Conservation (phyloP, 1,140 invertebrate species). For the Magallana ariakensis region DNA sequence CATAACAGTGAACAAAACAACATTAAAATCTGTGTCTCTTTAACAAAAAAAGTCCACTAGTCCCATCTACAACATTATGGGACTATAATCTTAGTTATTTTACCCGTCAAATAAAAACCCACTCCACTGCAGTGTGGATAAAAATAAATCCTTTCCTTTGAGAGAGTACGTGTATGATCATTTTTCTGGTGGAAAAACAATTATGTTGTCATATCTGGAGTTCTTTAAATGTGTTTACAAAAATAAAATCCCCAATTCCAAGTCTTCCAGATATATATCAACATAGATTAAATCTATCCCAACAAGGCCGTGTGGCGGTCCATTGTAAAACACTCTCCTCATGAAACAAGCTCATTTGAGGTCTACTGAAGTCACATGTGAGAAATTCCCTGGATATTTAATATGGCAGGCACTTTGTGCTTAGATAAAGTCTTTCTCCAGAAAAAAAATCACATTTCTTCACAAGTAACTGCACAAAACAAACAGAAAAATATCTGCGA, state of each 20-base stretch:
- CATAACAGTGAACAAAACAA: slow-evolving; percentile 32
- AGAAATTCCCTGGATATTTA: slow-evolving; percentile 3
- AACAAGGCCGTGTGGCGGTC: neutral
- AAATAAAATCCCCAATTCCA: neutral
- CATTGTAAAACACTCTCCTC: neutral
- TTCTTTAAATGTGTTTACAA: slow-evolving; percentile 21
- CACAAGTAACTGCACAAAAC: neutral
- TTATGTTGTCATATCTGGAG: neutral
- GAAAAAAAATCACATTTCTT: slow-evolving; percentile 6
- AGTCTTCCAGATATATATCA: neutral
- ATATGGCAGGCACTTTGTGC: slow-evolving; percentile 37
- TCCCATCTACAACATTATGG: slow-evolving; percentile 30
- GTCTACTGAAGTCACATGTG: neutral
- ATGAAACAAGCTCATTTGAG: neutral
- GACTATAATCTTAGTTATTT: slow-evolving; percentile 23
- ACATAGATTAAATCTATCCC: slow-evolving; percentile 13
- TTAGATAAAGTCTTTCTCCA: slow-evolving; percentile 3
- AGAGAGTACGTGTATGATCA: no score
- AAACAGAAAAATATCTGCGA: slow-evolving; percentile 1
- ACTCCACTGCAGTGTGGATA: neutral
- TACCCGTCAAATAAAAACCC: slow-evolving; percentile 36
- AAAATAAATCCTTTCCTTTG: no score
- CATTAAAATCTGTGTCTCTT: slow-evolving; percentile 38
- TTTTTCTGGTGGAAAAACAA: no score
- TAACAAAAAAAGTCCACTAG: slow-evolving; percentile 15